Evolutionary conservation across 2,113 vertebrate genomes (phyloP).

Genomic region (Corythoichthys haematopterus): DNA sequence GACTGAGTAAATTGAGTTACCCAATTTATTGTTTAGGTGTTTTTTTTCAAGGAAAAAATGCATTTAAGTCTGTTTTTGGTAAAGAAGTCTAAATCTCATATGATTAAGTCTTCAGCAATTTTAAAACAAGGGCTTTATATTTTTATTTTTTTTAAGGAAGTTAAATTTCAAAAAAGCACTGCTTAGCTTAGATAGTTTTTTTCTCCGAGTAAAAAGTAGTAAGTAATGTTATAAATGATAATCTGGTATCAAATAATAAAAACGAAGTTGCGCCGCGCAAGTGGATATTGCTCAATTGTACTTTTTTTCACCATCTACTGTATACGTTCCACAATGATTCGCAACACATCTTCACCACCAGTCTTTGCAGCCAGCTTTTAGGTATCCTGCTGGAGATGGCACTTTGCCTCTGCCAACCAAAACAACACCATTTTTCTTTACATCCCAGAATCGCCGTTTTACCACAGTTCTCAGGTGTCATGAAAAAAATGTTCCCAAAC

Average conservation of each 20-base stretch:
- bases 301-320: background rate
- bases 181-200: too few relatives aligned
- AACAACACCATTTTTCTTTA: background rate
- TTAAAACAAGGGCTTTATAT: too few relatives aligned
- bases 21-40: too few relatives aligned
- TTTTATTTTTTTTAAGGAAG: too few relatives aligned
- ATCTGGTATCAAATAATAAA: background rate
- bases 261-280: background rate
- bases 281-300: background rate
- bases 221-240: background rate
- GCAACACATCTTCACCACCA: background rate
- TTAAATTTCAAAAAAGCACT: too few relatives aligned
- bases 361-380: background rate
- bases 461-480: background rate
- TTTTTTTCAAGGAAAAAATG: too few relatives aligned
- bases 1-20: too few relatives aligned
- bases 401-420: background rate
- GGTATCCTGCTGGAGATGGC: background rate
- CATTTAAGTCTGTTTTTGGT: too few relatives aligned
- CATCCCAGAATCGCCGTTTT: background rate
- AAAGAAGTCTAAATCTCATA: too few relatives aligned
- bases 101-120: too few relatives aligned
- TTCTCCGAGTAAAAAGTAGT: too few relatives aligned
- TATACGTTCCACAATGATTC: background rate
- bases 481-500: background rate